Conservation (phyloP, 2,113 vertebrate species). For the Rallus limicola region DNA sequence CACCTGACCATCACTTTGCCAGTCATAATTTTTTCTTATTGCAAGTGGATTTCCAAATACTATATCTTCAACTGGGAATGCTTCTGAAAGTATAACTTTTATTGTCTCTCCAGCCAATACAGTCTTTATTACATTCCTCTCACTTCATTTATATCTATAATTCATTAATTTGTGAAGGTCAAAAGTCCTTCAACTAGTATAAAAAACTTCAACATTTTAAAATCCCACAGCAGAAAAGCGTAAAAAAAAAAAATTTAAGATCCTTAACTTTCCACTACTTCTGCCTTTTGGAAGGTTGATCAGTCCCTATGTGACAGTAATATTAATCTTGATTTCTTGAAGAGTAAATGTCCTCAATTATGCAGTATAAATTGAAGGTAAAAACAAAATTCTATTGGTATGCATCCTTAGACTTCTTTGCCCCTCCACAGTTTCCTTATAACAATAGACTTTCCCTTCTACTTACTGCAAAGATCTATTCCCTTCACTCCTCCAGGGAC, state of each 20-base stretch:
- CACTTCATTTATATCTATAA: conserved; percentile 25
- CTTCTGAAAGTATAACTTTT: background rate
- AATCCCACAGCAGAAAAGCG: background rate
- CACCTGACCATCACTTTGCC: background rate
- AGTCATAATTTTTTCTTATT: background rate
- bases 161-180: conserved; percentile 28
- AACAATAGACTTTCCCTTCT: background rate
- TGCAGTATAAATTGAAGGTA: conserved; percentile 8
- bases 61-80: background rate
- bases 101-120: background rate
- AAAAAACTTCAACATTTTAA: background rate
- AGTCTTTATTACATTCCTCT: background rate
- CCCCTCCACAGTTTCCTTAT: background rate
- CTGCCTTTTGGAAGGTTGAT: background rate
- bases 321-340: conserved; percentile 20
- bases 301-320: background rate
- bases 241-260: background rate
- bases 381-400: conserved; percentile 47
- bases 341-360: conserved; percentile 7
- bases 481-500: background rate
- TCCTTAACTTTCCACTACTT: background rate
- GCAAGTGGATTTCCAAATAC: background rate
- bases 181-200: conserved; percentile 4
- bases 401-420: conserved; percentile 3
- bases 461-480: conserved; percentile 13